These are phyloP conservation scores for Corvus cornix DNA, from an alignment of 2,113 vertebrate species.

Conservation along the genomic window DNA sequence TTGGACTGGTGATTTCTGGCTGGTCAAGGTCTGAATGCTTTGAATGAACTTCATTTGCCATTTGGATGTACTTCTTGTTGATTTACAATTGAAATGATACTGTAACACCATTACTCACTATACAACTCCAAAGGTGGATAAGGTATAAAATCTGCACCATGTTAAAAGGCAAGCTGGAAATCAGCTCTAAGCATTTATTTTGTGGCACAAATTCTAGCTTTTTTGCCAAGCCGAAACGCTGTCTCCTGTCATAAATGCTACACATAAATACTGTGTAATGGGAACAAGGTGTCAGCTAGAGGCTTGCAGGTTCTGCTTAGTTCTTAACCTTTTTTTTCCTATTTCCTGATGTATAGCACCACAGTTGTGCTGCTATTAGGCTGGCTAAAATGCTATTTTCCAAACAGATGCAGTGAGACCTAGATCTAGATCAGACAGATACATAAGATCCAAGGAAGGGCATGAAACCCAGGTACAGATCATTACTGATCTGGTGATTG, in stretches of 20 bases:
- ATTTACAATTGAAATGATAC: neutral
- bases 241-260: neutral
- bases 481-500: neutral
- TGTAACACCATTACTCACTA: neutral
- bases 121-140: neutral
- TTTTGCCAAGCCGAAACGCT: slow-evolving; percentile 16
- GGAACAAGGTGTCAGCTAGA: slow-evolving; percentile 30
- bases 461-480: neutral
- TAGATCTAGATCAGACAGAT: neutral
- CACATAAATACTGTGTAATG: slow-evolving; percentile 14
- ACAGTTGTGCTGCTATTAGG: neutral
- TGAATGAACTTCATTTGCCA: neutral
- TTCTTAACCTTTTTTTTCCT: neutral
- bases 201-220: neutral
- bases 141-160: neutral
- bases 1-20: slow-evolving; percentile 7
- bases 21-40: neutral
- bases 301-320: neutral
- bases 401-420: neutral
- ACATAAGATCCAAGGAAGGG: neutral
- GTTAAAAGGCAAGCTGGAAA: slow-evolving; percentile 25
- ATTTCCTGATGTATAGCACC: neutral
- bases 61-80: neutral
- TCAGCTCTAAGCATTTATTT: slow-evolving; percentile 7
- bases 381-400: neutral